A percentile compares a stretch with the other conserved stretches of the same genome.
These are phyloP conservation scores for Arge pagana DNA, from an alignment of 2,888 invertebrate species.

Conservation along the genomic window DNA sequence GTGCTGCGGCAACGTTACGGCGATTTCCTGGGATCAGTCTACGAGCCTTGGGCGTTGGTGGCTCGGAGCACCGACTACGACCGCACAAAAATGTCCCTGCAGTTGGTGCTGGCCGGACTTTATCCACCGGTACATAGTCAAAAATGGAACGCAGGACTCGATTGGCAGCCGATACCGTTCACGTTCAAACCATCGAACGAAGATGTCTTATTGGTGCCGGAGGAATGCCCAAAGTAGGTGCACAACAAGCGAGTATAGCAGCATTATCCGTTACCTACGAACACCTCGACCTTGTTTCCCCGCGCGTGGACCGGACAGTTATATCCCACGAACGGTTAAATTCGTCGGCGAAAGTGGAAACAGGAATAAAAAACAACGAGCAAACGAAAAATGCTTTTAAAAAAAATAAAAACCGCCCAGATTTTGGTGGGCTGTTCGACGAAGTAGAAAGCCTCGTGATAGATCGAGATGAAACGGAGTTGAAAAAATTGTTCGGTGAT, in stretches of 20 bases:
- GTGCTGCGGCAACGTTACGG: conserved; percentile 60
- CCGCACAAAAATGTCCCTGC: conserved; percentile 75
- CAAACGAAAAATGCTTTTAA: too few species aligned
- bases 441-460: too few species aligned
- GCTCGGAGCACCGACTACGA: conserved; percentile 71
- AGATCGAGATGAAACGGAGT: too few species aligned
- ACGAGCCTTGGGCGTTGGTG: conserved; percentile 49
- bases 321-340: too few species aligned
- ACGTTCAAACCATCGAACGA: conserved; percentile 26
- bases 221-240: conserved; percentile 37
- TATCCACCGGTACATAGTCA: conserved; percentile 67
- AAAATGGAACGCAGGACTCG: conserved; percentile 63
- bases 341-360: neutral
- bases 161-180: conserved; percentile 73
- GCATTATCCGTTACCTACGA: too few species aligned
- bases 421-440: too few species aligned
- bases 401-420: too few species aligned
- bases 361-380: too few species aligned
- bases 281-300: too few species aligned
- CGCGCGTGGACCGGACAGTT: too few species aligned
- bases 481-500: too few species aligned
- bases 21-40: conserved; percentile 58
- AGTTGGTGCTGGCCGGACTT: conserved; percentile 70
- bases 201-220: conserved; percentile 37
- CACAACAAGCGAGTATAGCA: too few species aligned